Evolutionary conservation across 2,113 vertebrate genomes (phyloP).

Genomic region (Antennarius striatus): DNA sequence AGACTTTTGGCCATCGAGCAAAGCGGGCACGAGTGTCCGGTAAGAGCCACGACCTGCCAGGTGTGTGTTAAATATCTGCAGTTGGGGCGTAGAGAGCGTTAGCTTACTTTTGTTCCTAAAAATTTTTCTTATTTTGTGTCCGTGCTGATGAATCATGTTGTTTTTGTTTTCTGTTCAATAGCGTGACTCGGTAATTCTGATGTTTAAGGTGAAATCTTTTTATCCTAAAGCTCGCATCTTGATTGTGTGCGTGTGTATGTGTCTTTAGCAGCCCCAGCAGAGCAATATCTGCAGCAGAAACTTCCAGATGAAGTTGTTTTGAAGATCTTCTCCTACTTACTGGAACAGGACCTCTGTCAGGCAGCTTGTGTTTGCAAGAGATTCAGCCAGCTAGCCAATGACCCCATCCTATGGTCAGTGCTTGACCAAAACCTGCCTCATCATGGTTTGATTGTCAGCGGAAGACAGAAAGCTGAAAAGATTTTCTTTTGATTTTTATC

Average conservation of each 20-base stretch:
- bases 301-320: slow-evolving; percentile 98
- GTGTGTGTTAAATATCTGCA: slow-evolving; percentile 71
- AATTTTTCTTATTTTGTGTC: slow-evolving; percentile 1
- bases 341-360: slow-evolving; percentile 98
- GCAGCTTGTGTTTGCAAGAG: slow-evolving; percentile 99
- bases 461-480: background rate
- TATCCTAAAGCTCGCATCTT: slow-evolving; percentile 1
- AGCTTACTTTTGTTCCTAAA: background rate
- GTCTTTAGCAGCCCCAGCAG: slow-evolving; percentile 92
- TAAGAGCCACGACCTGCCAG: slow-evolving; percentile 96
- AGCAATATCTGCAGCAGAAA: slow-evolving; percentile 99
- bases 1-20: slow-evolving; percentile 96
- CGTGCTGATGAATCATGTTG: background rate
- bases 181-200: background rate
- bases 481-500: slow-evolving; percentile 3
- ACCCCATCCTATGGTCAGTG: slow-evolving; percentile 97
- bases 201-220: slow-evolving; percentile 11
- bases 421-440: background rate
- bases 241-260: slow-evolving; percentile 12
- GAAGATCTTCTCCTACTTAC: slow-evolving; percentile 98
- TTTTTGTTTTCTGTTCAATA: too few relatives aligned
- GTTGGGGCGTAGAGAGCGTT: slow-evolving; percentile 34
- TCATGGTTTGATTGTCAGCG: background rate
- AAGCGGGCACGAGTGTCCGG: slow-evolving; percentile 98
- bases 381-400: slow-evolving; percentile 98